Evolutionary conservation across 2,113 vertebrate genomes (phyloP).

Genomic region (Bucco capensis): DNA sequence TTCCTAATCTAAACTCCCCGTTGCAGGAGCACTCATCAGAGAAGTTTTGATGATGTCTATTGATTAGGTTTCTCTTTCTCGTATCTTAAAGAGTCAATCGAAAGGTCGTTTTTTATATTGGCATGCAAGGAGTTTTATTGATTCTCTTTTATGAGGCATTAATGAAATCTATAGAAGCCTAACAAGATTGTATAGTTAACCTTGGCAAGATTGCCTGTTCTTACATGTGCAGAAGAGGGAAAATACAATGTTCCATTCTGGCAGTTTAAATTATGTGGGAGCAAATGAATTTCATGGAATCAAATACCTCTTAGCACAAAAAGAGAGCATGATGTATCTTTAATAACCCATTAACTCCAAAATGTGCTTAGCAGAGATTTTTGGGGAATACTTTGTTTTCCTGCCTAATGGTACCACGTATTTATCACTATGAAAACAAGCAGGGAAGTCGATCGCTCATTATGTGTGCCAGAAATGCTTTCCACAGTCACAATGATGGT

Average conservation of each 20-base stretch:
- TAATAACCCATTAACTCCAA: constrained; percentile 20
- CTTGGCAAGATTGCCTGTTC: neutral
- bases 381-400: constrained; percentile 32
- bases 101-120: constrained; percentile 55
- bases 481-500: constrained; percentile 19
- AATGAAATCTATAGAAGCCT: constrained; percentile 58
- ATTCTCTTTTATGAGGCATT: constrained; percentile 58
- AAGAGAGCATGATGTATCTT: neutral
- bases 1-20: neutral
- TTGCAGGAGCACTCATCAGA: neutral
- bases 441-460: constrained; percentile 18
- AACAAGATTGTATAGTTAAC: constrained; percentile 49
- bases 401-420: constrained; percentile 1
- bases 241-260: neutral
- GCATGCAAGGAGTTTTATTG: constrained; percentile 41
- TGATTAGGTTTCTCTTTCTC: neutral
- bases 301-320: neutral
- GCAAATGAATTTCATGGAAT: neutral
- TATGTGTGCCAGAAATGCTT: constrained; percentile 25
- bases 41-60: constrained; percentile 18
- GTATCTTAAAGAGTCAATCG: constrained; percentile 41
- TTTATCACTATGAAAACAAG: constrained; percentile 62
- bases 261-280: neutral
- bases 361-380: constrained; percentile 46
- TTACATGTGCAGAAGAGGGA: neutral